Base-by-base conservation (phyloP, 2,113 vertebrate species). In the Baryphthengus martii region DNA sequence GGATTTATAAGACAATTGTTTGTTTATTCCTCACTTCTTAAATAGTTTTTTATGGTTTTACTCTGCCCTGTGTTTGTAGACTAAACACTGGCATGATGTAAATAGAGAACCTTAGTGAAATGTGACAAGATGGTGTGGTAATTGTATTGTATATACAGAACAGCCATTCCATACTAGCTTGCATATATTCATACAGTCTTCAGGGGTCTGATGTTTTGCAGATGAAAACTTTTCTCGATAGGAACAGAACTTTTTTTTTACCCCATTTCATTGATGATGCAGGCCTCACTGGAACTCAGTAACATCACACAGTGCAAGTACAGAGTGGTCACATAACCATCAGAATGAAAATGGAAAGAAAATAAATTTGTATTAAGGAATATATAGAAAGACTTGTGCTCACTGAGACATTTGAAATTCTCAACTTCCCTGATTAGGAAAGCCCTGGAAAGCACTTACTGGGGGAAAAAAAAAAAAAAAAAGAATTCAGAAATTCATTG, bases 391-490 rank as follows among this genome's bases (percentile, higher is more conserved):
- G n/a, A 44, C 37, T 65, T 56, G 20, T 61, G n/a, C 33, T 87
- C 28, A 44, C 29, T 59, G 31, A 67, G 10, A 44, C 11, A 55
- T 79, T 56, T 76, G 17, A 44, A 76, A 70, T 76, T 47, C 31
- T 84, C 8, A 24, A 11, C 10, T 70, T 86, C 35, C n/a, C 15
- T 49, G 24, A 17, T 61, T 26, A 70, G 11, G 19, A 55, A 84
- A 58, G 14, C 28, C 42, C 40, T 68, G 20, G 11, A 79, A 90
- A 13, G 10, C 9, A 52, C 53, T 83, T 76, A 24, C 4, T n/a
- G 6, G 10, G 2, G 11, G 6, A 4, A 40, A 78, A 40, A 10
- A 6, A 23, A 7, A 6, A 4, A 3, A 26, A 21, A 21, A n/a
- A 62, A 25, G 26, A 50, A 77, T 49, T 61, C 63, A 62, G 50